These are phyloP conservation scores for Conchocele bisecta DNA, from an alignment of 2,888 invertebrate genomes.

Conservation along the genomic window DNA sequence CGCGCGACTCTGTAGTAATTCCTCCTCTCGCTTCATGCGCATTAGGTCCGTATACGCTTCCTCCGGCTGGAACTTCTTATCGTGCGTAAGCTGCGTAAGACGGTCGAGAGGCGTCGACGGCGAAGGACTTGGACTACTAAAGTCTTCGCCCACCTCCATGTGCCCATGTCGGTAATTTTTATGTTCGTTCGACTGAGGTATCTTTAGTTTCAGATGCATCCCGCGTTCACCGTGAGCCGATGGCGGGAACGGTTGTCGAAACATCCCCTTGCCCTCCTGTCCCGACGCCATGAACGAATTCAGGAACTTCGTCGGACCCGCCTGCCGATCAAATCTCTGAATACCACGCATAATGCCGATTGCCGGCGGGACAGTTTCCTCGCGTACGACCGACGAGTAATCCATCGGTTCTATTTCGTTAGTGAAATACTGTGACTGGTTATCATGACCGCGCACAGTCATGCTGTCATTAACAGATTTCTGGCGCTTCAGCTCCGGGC, in stretches of 20 bases:
- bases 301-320: conserved; percentile 9
- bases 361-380: conserved; percentile 55
- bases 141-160: conserved; percentile 26
- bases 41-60: conserved; percentile 63
- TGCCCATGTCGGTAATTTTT: conserved; percentile 16
- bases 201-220: conserved; percentile 50
- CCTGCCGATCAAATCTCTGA: conserved; percentile 33
- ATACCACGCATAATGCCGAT: conserved; percentile 57
- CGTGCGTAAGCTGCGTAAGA: conserved; percentile 60
- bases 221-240: conserved; percentile 29
- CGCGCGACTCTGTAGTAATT: conserved; percentile 24
- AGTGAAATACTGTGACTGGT: conserved; percentile 48
- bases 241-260: conserved; percentile 14
- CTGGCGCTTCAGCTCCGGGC: conserved; percentile 53
- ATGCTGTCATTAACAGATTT: conserved; percentile 53
- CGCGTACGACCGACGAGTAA: conserved; percentile 34
- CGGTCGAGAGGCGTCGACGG: conserved; percentile 58
- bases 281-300: conserved; percentile 29
- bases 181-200: conserved; percentile 23
- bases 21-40: conserved; percentile 63
- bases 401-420: conserved; percentile 54
- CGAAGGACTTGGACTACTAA: conserved; percentile 63
- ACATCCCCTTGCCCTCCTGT: conserved; percentile 35
- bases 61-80: conserved; percentile 56
- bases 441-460: conserved; percentile 47